Evolutionary conservation across 2,113 vertebrate genomes (phyloP).

Genomic region (Grammomys surdaster): DNA sequence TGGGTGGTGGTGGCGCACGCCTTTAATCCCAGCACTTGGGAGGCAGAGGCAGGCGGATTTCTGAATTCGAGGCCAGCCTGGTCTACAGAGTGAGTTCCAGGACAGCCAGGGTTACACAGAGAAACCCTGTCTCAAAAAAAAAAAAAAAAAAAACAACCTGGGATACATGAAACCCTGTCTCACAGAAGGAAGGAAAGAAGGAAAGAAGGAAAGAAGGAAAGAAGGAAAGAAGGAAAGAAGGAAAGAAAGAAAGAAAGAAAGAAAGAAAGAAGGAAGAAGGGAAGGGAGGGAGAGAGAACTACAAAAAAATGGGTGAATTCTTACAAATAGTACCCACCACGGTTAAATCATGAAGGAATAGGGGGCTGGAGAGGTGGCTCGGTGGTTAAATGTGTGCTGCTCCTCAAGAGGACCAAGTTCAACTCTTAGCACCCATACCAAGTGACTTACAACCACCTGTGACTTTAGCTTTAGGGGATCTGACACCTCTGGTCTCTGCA

Average conservation of each 20-base stretch:
- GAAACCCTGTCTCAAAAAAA: too few relatives aligned
- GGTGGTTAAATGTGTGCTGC: not conserved
- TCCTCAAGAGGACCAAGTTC: not conserved
- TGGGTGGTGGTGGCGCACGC: too few relatives aligned
- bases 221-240: not conserved
- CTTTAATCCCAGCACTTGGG: too few relatives aligned
- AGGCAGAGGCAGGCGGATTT: too few relatives aligned
- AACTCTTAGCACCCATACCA: not conserved
- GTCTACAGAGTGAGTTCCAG: too few relatives aligned
- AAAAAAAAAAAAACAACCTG: too few relatives aligned
- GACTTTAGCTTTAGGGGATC: not conserved
- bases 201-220: not conserved
- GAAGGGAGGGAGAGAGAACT: not conserved
- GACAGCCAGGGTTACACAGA: too few relatives aligned
- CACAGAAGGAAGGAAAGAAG: not conserved
- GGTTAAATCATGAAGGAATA: not conserved
- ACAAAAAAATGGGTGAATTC: not conserved
- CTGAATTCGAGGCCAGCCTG: too few relatives aligned
- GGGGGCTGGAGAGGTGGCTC: not conserved
- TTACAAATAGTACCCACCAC: not conserved
- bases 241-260: not conserved
- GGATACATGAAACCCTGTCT: not conserved
- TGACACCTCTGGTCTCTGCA: not conserved
- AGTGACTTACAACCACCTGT: not conserved
- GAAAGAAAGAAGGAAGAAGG: not conserved